Base-by-base conservation (phyloP, 2,797 vertebrate species). In the Schizothorax lantsangensis region DNA sequence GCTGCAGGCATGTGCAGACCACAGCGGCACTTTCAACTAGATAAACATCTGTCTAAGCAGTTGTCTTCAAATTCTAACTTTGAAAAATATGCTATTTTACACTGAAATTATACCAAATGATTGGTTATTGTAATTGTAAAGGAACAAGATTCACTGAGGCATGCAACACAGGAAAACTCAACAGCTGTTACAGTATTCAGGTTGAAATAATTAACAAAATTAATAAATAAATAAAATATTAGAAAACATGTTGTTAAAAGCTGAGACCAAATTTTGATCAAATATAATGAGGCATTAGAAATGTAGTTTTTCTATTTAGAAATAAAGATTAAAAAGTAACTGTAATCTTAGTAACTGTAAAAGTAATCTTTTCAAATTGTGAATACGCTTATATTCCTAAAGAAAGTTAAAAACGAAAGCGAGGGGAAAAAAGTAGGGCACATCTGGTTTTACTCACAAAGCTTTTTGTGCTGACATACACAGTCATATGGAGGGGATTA, bases 401-500 rank as follows among this genome's bases (percentile, higher is more conserved):
- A n/a, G 47, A 38, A 36, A 47, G 21, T 36, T 75, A 10, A 9
- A 78, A 80, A 72, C 40, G n/a, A 43, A 82, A 7, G 19, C 17
- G 15, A 59, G 43, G 83, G 52, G 66, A 1, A 1, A 26, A 8
- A 86, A 88, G 89, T 88, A 88, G 88, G 88, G 21, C 90, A 91
- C 90, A 90, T 90, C 84, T 89, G 91, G 88, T 89, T 91, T 83
- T 59, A 84, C 62, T 90, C 77, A 84, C 57, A 79, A 68, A 72
- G 82, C 15, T 81, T 81, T 86, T 49, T 54, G 64, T 72, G 87
- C 85, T 86, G 81, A 89, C 64, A 52, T 75, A 88, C 69, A 72
- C 47, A 81, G 84, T 90, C 92, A 91, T 86, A 83, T 85, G 59
- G 38, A 77, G 80, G 49, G 87, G 90, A 92, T 94, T 92, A 91